Base-by-base conservation (phyloP, 2,797 vertebrate genomes). In the Semaprochilodus insignis region DNA sequence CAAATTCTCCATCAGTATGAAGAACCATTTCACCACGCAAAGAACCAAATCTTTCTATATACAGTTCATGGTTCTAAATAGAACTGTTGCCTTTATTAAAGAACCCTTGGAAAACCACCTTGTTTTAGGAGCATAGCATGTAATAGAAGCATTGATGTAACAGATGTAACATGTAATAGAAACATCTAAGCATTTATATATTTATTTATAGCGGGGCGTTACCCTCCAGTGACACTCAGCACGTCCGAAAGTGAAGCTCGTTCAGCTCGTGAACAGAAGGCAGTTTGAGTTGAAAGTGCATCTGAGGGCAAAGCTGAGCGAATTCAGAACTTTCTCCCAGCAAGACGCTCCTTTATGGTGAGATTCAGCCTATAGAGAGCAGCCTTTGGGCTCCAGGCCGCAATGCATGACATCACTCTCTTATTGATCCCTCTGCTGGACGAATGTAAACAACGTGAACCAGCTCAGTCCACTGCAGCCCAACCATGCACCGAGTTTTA, bases 351-450 rank as follows among this genome's bases (percentile, higher is more conserved):
- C 19, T 11, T 40, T 6, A 11, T 65, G 65, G 31, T 31, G 27
- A 34, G 52, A 4, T 23, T 4, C 27, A 57, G 71, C 71, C 71
- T 14, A 25, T 44, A 70, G 36, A 59, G 54, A 48, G 44, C 73
- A 60, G 55, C 34, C 17, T 25, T 1, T 6, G 77, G 14, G 77
- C 77, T 27, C 14, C 52, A 80, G 81, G 82, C 77, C 65, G 82
- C 82, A 83, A 57, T 80, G 65, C 80, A 87, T 87, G 88, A 89
- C 88, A 85, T 89, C 87, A 87, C 67, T 81, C 67, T 81, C 63
- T 81, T 88, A 88, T 89, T 83, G 86, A 87, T 87, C 82, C 83
- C 62, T 81, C 78, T 54, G 66, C 48, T 74, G 48, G 40, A 66
- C 77, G 57, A 67, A 78, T 79, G 86, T 89, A 87, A 86, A 89